Percentiles rank a stretch among this genome's conserved stretches.
These are phyloP conservation scores for Varroa destructor DNA, from an alignment of 1,140 invertebrate species.

Conservation along the genomic window DNA sequence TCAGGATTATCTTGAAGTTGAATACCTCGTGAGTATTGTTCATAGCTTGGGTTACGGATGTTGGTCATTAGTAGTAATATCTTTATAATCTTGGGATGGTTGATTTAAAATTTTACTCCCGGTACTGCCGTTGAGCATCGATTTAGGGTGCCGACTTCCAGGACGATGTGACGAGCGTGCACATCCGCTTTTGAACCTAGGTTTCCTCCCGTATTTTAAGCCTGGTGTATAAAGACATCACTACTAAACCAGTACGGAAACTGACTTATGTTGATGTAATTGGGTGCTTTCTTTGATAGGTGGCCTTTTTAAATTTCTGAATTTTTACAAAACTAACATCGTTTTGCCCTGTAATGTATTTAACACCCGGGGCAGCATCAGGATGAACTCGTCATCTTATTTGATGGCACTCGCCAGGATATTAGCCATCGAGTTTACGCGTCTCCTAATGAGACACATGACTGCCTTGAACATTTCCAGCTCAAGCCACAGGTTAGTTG, in stretches of 20 bases:
- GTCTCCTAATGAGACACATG: conserved; percentile 34
- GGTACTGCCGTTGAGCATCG: conserved; percentile 26
- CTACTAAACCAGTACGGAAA: too few species aligned
- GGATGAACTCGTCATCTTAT: neutral
- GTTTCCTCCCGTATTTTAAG: too few species aligned
- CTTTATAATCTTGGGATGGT: conserved; percentile 30
- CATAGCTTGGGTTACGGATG: conserved; percentile 28
- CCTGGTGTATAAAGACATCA: too few species aligned
- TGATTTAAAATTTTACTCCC: conserved; percentile 11
- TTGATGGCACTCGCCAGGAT: conserved; percentile 7
- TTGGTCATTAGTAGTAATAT: conserved; percentile 31
- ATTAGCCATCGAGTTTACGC: conserved; percentile 21
- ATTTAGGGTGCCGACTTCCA: conserved; percentile 36
- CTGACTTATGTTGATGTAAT: too few species aligned
- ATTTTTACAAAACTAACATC: conserved; percentile 37
- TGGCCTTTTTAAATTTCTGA: conserved; percentile 36
- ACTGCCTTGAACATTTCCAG: conserved; percentile 34
- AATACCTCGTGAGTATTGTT: conserved; percentile 35
- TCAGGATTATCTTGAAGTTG: conserved; percentile 39
- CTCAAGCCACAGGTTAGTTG: neutral
- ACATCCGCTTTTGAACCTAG: too few species aligned
- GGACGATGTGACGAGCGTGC: neutral
- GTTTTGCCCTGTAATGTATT: too few species aligned
- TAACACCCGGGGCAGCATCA: neutral
- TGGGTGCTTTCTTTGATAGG: too few species aligned